These are phyloP conservation scores for Spondyliosoma cantharus DNA, from an alignment of 2,797 vertebrate genomes.

Conservation along the genomic window DNA sequence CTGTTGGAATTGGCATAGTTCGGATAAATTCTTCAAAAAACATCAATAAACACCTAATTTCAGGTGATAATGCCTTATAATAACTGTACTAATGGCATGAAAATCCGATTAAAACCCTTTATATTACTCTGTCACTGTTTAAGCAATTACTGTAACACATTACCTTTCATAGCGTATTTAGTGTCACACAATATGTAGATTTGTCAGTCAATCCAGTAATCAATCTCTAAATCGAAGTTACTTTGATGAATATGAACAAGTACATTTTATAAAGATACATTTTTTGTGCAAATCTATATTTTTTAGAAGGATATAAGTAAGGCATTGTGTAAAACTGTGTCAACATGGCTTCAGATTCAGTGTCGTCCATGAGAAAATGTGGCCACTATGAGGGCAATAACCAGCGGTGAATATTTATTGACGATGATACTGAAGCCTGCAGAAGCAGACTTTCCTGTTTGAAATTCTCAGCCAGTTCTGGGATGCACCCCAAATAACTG, in stretches of 20 bases:
- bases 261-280: too few species aligned
- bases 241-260: background rate
- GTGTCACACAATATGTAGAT: background rate
- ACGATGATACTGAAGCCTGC: slow-evolving; percentile 6
- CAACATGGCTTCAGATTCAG: background rate
- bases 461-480: slow-evolving; percentile 51
- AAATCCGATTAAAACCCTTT: too few species aligned
- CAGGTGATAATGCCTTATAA: too few species aligned
- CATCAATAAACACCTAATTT: too few species aligned
- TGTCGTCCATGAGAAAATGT: background rate
- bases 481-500: slow-evolving; percentile 60
- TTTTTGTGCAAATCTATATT: background rate
- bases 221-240: too few species aligned
- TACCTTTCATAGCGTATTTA: too few species aligned
- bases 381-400: slow-evolving; percentile 8
- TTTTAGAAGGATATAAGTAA: background rate
- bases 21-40: too few species aligned
- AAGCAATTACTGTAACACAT: too few species aligned
- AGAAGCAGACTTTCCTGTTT: slow-evolving; percentile 41
- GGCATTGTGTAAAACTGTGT: background rate
- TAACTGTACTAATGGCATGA: too few species aligned
- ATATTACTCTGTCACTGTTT: too few species aligned
- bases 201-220: background rate
- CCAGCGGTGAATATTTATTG: slow-evolving; percentile 10
- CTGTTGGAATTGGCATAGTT: too few species aligned